Conservation (phyloP, 2,888 invertebrate genomes). For the Brachynemurus nebulosus region DNA sequence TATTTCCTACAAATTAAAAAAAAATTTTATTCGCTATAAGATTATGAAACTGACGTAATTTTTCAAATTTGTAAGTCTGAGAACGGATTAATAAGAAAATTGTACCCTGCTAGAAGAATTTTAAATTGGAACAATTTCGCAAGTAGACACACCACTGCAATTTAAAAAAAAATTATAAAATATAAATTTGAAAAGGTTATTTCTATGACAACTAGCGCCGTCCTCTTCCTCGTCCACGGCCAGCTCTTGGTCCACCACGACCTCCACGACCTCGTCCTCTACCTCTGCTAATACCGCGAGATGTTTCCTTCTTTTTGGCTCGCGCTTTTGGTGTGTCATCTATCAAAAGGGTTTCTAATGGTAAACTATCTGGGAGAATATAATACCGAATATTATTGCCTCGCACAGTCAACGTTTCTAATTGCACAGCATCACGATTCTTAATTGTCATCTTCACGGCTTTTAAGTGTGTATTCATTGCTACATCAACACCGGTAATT, state of each 20-base stretch:
- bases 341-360: slow-evolving; percentile 88
- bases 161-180: no score
- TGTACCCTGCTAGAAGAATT: no score
- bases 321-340: slow-evolving; percentile 94
- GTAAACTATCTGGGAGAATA: slow-evolving; percentile 91
- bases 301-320: slow-evolving; percentile 75
- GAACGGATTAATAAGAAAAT: no score
- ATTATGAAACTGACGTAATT: no score
- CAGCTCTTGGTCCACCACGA: slow-evolving; percentile 55
- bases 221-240: slow-evolving; percentile 49
- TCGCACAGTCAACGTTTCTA: slow-evolving; percentile 91
- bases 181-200: no score
- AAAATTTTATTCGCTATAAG: no score
- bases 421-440: slow-evolving; percentile 81
- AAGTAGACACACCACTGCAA: no score
- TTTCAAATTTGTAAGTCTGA: no score
- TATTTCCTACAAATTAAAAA: no score
- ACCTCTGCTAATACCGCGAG: slow-evolving; percentile 55
- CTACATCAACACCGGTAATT: slow-evolving; percentile 96
- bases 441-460: slow-evolving; percentile 96
- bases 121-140: no score
- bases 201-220: slow-evolving; percentile 36
- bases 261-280: slow-evolving; percentile 58
- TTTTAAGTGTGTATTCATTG: slow-evolving; percentile 99
- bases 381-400: slow-evolving; percentile 93